Evolutionary conservation across 2,113 vertebrate genomes (phyloP).

Genomic region (Hippocampus barbouri): DNA sequence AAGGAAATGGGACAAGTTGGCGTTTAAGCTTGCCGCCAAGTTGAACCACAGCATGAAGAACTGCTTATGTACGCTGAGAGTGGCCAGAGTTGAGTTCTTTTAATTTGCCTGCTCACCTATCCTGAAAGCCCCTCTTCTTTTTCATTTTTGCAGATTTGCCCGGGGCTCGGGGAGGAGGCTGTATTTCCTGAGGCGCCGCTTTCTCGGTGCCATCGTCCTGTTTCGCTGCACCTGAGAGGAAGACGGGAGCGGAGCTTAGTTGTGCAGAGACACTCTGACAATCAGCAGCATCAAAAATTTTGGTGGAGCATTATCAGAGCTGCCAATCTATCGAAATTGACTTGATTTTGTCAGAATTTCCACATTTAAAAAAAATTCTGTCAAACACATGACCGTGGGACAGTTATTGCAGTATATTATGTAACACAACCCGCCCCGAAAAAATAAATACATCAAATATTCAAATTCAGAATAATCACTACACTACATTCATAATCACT

Average conservation of each 20-base stretch:
- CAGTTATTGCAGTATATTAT: too few relatives aligned
- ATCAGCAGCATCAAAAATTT: not conserved
- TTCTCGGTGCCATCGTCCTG: not conserved
- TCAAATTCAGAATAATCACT: too few relatives aligned
- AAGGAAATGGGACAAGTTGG: not conserved
- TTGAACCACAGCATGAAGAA: not conserved
- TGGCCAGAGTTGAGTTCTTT: not conserved
- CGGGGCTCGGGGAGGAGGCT: constrained; percentile 30
- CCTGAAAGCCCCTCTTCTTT: constrained; percentile 87
- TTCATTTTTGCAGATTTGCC: constrained; percentile 61
- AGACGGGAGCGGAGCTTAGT: too few relatives aligned
- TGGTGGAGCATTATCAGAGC: too few relatives aligned
- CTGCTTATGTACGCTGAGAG: not conserved
- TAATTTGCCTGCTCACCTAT: constrained; percentile 73
- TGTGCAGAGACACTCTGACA: not conserved
- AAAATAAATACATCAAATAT: too few relatives aligned
- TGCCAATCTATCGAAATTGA: too few relatives aligned
- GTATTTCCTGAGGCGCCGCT: constrained; percentile 64
- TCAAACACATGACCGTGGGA: too few relatives aligned
- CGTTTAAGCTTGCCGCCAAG: not conserved
- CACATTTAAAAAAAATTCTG: too few relatives aligned
- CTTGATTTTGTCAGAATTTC: too few relatives aligned
- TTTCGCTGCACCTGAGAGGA: not conserved
- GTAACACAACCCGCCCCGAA: too few relatives aligned
- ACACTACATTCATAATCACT: too few relatives aligned